phyloP scores from a whole-genome alignment of 1,140 invertebrate genomes.

The Drosophila varians region DNA sequence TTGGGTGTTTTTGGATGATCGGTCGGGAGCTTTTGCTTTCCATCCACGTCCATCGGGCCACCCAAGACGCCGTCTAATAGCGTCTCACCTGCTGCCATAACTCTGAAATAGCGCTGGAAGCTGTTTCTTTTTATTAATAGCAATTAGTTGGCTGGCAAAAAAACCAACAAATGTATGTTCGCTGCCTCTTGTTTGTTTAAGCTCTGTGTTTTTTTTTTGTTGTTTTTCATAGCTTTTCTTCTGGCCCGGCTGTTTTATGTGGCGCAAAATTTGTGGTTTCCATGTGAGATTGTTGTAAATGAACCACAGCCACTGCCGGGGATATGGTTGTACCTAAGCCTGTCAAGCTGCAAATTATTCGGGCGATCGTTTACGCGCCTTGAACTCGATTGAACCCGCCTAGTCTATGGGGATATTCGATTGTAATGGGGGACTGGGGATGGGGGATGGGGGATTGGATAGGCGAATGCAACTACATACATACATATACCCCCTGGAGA shows the following conservation, averaged over 20 bases:
- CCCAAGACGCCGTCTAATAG: conserved; percentile 50
- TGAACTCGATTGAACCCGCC: conserved; percentile 67
- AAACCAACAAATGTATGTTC: conserved; percentile 25
- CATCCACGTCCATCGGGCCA: conserved; percentile 35
- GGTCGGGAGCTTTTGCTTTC: conserved; percentile 27
- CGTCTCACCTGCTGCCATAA: conserved; percentile 36
- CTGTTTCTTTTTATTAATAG: conserved; percentile 71
- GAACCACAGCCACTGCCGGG: conserved; percentile 31
- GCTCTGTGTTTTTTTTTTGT: conserved; percentile 10
- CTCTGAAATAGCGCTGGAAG: conserved; percentile 20
- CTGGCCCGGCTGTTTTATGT: conserved; percentile 56
- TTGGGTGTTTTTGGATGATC: conserved; percentile 16
- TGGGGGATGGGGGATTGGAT: too few species aligned
- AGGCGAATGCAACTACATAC: conserved; percentile 4
- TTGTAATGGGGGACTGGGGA: too few species aligned
- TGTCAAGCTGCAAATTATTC: conserved; percentile 52
- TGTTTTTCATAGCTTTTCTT: conserved; percentile 39
- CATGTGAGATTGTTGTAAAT: conserved; percentile 60
- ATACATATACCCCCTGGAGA: conserved; percentile 26
- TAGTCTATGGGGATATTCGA: not conserved
- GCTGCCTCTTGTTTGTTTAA: conserved; percentile 51
- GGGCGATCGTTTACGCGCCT: conserved; percentile 49
- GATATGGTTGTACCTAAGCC: conserved; percentile 16
- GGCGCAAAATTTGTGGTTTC: conserved; percentile 66
- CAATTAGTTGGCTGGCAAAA: conserved; percentile 59